Base-by-base conservation (phyloP, 2,113 vertebrate genomes). In the Notarius lentiginosus region DNA sequence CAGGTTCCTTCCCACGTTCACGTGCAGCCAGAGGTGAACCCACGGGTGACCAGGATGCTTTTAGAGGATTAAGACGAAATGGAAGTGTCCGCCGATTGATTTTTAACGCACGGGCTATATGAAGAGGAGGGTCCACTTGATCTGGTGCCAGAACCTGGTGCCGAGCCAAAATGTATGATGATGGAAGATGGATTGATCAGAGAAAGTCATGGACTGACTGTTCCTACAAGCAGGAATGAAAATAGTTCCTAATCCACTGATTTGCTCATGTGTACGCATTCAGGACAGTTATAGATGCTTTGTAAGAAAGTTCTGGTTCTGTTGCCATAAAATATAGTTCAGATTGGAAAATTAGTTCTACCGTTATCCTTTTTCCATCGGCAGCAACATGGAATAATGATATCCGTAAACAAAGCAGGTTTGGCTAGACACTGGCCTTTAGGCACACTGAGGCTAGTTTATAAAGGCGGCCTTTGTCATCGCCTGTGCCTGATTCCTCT, bases 1-100 rank as follows among this genome's bases (percentile, higher is more conserved):
- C 41, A 18, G 73, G 53, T 80, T 61, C 60, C 41, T 83, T 53
- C 53, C 22, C 84, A 24, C 65, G 70, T 79, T 18, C 18, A 55
- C 84, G 1, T 51, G 51, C 27, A 73, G 34, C 60, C 68, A 87
- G 84, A 85, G 79, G 76, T 85, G 79, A 85, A 66, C 75, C 65
- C 49, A 18, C 24, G 22, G 79, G 66, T 51, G 65, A 76, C 30
- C 75, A 22, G 30, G 30, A 85, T 63, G 47, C 87, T 91, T 90
- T 91, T 87, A 90, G 58, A 73, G 84, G 82, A 90, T 87, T 87
- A 88, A 34, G 82, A 70, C 82, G 79, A 76, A 85, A 89, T 88
- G 65, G 51, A 87, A 86, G 84, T 82, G 30, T 86, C 79, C 24
- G 49, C 75, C 75, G 68, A 87, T 87, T 81, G 85, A 84, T 87